phyloP scores from a whole-genome alignment of 1,140 invertebrate genomes.

The Aphidius ervi region DNA sequence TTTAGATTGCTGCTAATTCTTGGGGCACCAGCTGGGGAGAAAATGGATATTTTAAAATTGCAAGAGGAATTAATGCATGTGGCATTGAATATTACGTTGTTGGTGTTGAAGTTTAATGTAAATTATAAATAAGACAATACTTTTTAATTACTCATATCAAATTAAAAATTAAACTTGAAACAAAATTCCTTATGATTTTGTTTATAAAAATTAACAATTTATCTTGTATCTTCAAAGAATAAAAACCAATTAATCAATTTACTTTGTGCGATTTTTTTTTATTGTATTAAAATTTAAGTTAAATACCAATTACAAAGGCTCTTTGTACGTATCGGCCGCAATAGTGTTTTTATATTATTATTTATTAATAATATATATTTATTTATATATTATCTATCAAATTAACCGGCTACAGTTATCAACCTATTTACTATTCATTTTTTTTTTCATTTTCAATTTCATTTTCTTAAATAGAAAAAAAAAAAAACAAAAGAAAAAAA shows the following conservation, averaged over 20 bases:
- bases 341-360: constrained; percentile 48
- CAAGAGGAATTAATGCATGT: too few relatives aligned
- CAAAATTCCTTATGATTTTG: too few relatives aligned
- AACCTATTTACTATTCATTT: constrained; percentile 21
- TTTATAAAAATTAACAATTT: too few relatives aligned
- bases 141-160: too few relatives aligned
- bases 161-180: too few relatives aligned
- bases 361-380: constrained; percentile 27
- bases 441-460: not conserved
- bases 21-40: too few relatives aligned
- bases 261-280: constrained; percentile 40
- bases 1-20: too few relatives aligned
- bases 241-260: constrained; percentile 7
- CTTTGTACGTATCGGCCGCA: constrained; percentile 51
- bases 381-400: constrained; percentile 33
- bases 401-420: constrained; percentile 46
- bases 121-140: too few relatives aligned
- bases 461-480: constrained; percentile 11
- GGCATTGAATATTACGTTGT: too few relatives aligned
- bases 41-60: too few relatives aligned
- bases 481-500: constrained; percentile 9
- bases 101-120: too few relatives aligned
- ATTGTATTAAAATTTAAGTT: constrained; percentile 45
- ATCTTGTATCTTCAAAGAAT: too few relatives aligned
- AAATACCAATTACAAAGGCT: constrained; percentile 52